These are phyloP conservation scores for Zaprionus africanus DNA, from an alignment of 1,140 invertebrate species.

Conservation along the genomic window DNA sequence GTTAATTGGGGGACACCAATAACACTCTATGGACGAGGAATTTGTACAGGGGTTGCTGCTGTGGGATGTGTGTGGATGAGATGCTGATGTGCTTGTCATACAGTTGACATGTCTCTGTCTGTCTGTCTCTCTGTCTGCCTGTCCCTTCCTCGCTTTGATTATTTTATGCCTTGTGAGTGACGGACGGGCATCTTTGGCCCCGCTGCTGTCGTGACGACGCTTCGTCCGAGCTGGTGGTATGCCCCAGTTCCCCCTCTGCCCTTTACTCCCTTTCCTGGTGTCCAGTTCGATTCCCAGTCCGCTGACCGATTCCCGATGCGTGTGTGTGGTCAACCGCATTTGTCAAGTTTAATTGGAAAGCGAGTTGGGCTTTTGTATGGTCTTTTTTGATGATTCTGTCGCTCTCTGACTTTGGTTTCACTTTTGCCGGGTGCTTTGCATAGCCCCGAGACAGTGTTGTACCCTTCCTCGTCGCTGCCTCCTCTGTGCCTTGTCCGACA, in stretches of 20 bases:
- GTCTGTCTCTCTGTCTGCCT: neutral
- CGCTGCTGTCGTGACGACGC: neutral
- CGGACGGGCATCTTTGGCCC: constrained; percentile 20
- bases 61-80: constrained; percentile 8
- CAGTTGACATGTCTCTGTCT: constrained; percentile 71
- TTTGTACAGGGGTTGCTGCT: constrained; percentile 34
- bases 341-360: constrained; percentile 83
- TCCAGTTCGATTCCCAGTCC: constrained; percentile 34
- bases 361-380: constrained; percentile 63
- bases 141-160: constrained; percentile 60
- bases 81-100: constrained; percentile 80
- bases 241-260: neutral
- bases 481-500: constrained; percentile 56
- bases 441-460: constrained; percentile 21
- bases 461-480: neutral
- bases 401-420: constrained; percentile 43
- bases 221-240: neutral
- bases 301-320: constrained; percentile 47
- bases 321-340: constrained; percentile 84
- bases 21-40: constrained; percentile 46
- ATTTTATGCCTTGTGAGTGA: constrained; percentile 67
- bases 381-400: constrained; percentile 17
- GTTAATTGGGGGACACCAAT: constrained; percentile 72
- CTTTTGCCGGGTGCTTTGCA: constrained; percentile 68
- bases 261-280: neutral